A percentile compares a stretch with the other conserved stretches of the same genome.
These are phyloP conservation scores for Drosophila sp. DNA, from an alignment of 1,140 invertebrate genomes.

Conservation along the genomic window DNA sequence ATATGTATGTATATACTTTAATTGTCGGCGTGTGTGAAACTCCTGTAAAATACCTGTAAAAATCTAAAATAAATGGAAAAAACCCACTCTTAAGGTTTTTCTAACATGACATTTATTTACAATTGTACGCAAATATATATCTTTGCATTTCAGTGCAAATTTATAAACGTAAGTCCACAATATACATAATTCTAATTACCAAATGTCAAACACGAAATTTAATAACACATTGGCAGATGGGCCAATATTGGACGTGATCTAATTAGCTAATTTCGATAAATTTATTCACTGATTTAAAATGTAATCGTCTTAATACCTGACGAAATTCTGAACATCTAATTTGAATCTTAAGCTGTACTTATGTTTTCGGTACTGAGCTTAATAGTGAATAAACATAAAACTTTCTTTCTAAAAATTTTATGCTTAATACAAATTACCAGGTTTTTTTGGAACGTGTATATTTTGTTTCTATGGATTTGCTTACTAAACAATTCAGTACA, in stretches of 20 bases:
- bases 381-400: conserved; percentile 10
- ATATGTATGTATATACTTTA: no score
- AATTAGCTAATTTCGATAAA: conserved; percentile 45
- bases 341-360: conserved; percentile 19
- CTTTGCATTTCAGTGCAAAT: conserved; percentile 18
- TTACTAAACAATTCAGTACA: conserved; percentile 58
- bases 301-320: conserved; percentile 50
- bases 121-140: conserved; percentile 46
- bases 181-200: conserved; percentile 46
- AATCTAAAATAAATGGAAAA: no score
- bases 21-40: no score
- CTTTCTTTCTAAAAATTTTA: conserved; percentile 24
- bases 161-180: conserved; percentile 42
- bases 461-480: conserved; percentile 29
- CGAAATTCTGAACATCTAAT: conserved; percentile 54
- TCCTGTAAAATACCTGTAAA: no score
- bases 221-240: conserved; percentile 44
- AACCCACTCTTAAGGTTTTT: not conserved
- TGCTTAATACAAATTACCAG: conserved; percentile 33
- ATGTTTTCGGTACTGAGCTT: not conserved
- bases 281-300: conserved; percentile 25
- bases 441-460: not conserved
- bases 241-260: conserved; percentile 43
- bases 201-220: conserved; percentile 50
- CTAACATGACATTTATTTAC: conserved; percentile 52